Evolutionary conservation across 64 coral and sea anemone species (phyloP).

Genomic region (Stylophora pistillata): DNA sequence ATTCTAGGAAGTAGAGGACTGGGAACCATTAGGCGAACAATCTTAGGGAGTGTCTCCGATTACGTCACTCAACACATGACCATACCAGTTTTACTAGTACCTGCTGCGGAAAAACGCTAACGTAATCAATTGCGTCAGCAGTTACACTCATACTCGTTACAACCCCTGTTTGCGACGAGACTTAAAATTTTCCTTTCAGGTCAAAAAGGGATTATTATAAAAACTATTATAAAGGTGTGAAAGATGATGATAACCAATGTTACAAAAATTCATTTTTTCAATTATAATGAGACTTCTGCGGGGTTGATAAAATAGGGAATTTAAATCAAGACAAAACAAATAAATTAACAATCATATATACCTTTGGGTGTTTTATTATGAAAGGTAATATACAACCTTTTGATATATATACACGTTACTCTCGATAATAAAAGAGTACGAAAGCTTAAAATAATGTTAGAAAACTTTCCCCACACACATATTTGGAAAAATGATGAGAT

Average conservation of each 20-base stretch:
- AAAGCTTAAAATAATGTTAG: background rate
- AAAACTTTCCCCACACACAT: background rate
- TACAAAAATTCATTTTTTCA: too few species aligned
- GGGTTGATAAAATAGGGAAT: background rate
- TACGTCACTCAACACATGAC: conserved; percentile 71
- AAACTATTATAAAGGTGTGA: too few species aligned
- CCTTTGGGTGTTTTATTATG: background rate
- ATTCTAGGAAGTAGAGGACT: conserved; percentile 83
- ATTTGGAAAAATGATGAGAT: too few species aligned
- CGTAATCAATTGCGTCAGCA: background rate
- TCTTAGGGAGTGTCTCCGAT: conserved; percentile 80
- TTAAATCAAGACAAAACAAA: background rate
- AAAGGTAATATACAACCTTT: conserved; percentile 5
- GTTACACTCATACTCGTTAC: too few species aligned
- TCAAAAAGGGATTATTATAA: too few species aligned
- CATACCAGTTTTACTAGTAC: conserved; percentile 70
- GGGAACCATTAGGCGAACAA: conserved; percentile 76
- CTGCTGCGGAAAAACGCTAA: background rate
- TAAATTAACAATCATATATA: background rate
- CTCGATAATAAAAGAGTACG: background rate
- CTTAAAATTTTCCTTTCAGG: background rate
- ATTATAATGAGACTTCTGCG: too few species aligned
- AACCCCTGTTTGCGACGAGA: background rate
- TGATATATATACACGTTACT: conserved; percentile 15
- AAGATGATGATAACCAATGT: too few species aligned